A percentile compares a stretch with the other conserved stretches of the same genome.
Conservation (phyloP, 2,113 vertebrate genomes). For the Cariama cristata region DNA sequence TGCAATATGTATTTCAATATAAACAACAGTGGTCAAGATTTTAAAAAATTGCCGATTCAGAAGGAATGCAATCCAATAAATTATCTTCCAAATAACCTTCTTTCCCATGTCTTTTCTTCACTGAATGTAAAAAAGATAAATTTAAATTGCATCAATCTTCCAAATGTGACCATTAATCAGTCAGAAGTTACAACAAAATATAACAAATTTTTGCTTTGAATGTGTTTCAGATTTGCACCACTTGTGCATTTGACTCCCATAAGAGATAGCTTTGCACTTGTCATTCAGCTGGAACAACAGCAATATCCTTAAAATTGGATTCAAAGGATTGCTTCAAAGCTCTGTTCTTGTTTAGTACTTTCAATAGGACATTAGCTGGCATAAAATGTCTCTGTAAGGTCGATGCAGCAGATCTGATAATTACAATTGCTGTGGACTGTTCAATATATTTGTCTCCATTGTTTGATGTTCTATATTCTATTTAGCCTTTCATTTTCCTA, state of each 20-base stretch:
- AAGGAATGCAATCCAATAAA: neutral
- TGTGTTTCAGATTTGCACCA: neutral
- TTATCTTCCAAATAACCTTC: neutral
- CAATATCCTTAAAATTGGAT: neutral
- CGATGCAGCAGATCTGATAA: neutral
- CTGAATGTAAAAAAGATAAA: neutral
- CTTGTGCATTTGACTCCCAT: neutral
- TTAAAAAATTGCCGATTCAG: neutral
- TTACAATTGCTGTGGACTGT: neutral
- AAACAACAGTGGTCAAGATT: neutral
- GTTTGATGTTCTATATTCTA: neutral
- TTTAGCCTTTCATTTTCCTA: neutral
- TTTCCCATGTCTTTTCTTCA: neutral
- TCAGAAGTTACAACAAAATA: neutral
- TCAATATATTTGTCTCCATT: neutral
- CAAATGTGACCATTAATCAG: neutral
- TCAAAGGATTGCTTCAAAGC: neutral
- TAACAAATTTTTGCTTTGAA: neutral
- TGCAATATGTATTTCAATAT: neutral
- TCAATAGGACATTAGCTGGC: neutral
- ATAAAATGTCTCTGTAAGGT: neutral
- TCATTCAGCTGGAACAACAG: neutral
- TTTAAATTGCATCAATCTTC: neutral
- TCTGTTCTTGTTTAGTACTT: neutral
- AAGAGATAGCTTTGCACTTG: neutral